Base-by-base conservation (phyloP, 2,113 vertebrate species). In the Sardina pilchardus region DNA sequence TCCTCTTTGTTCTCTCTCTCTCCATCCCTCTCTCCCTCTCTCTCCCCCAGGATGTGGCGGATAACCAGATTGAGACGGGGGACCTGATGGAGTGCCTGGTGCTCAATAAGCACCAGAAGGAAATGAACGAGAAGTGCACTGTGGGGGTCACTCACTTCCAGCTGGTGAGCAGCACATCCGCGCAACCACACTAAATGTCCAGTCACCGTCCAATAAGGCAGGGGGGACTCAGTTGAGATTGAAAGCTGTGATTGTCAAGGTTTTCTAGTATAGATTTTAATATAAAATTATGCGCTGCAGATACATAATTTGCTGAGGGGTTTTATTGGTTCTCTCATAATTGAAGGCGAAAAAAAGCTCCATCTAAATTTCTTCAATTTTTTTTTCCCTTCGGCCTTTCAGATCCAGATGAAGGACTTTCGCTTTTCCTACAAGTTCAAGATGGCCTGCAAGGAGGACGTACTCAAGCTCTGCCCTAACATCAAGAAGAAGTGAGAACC, bases 401-500 rank as follows among this genome's bases (percentile, higher is more conserved):
- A 99, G 98, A 94, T 99, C 81, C 98, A 99, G 84, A 99, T 99
- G 97, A 99, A 99, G 93, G 98, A 99, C 89, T 99, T 99, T 88
- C 93, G 98, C 0, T 99, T 99, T 91, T 99, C 98, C 0, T 99
- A 99, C 90, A 99, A 99, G 90, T 99, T 53, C 50, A 53, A 53
- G 50, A 53, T 53, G 50, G 50, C 50, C 50, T 53, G 50, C 50
- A 53, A 53, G 50, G 50, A 53, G 50, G 50, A 53, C 50, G 50
- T 53, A 75, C 94, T 99, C 86, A 99, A 98, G 86, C 94, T 99
- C 81, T 99, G 98, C 88, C 97, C 98, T 16, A 99, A 98, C 92
- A 99, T 99, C 84, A 99, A 98, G 90, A 99, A 99, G 89, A 99
- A 99, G 98, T 99, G 95, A 44, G 96, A 95, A 84, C 47, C 30